Percentiles rank a stretch among this genome's conserved stretches.
Conservation (phyloP, 2,113 vertebrate species). For the Myrmophylax atrothorax region DNA sequence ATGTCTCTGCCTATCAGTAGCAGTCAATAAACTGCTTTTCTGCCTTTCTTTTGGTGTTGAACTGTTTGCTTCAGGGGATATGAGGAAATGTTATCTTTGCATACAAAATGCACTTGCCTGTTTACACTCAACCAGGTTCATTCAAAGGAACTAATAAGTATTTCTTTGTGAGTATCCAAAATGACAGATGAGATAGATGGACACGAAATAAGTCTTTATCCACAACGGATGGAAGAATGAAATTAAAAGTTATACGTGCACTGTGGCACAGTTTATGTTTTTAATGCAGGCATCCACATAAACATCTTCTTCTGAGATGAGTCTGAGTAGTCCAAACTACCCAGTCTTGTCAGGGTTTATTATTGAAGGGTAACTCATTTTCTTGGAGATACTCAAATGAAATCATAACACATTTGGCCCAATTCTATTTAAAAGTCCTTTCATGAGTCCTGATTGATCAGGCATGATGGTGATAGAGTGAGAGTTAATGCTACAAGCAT, state of each 20-base stretch:
- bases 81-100: not conserved
- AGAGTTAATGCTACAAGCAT: conserved; percentile 68
- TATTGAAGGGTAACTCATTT: not conserved
- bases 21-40: not conserved
- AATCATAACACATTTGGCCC: not conserved
- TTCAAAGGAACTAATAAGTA: not conserved
- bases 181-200: not conserved
- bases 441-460: conserved; percentile 73
- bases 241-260: not conserved
- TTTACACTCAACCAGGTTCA: not conserved
- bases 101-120: not conserved
- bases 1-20: not conserved
- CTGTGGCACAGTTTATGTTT: not conserved
- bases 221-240: not conserved
- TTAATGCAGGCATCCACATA: not conserved
- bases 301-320: not conserved
- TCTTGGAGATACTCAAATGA: not conserved
- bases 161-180: not conserved
- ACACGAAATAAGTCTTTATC: not conserved
- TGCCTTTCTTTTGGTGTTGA: not conserved
- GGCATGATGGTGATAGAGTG: conserved; percentile 70
- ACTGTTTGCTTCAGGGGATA: not conserved
- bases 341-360: not conserved
- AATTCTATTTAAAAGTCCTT: conserved; percentile 47
- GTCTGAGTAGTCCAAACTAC: not conserved